phyloP scores from a whole-genome alignment of 2,113 vertebrate genomes.

The Labeo rohita region DNA sequence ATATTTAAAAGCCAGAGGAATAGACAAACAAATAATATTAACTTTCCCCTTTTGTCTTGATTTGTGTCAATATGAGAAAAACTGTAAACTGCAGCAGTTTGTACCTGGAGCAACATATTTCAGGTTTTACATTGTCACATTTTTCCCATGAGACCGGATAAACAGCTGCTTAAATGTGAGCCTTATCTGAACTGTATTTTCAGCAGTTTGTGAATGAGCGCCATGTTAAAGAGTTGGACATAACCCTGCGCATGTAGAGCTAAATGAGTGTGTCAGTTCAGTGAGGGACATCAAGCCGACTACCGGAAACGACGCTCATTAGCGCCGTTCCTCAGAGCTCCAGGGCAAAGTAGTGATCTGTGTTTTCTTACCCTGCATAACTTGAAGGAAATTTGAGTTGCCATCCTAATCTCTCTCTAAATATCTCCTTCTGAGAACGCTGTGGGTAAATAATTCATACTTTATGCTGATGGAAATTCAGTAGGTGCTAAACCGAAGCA shows the following conservation, averaged over 20 bases:
- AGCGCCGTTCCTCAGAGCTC: neutral
- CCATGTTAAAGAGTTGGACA: neutral
- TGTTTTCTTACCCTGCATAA: constrained; percentile 2
- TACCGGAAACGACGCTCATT: neutral
- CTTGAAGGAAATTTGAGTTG: constrained; percentile 9
- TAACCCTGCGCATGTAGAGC: neutral
- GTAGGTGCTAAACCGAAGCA: neutral
- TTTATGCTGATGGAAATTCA: constrained; percentile 15
- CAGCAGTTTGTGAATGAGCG: neutral
- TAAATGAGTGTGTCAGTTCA: neutral
- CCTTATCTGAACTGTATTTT: neutral
- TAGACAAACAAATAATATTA: too few relatives aligned
- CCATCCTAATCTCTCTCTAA: neutral
- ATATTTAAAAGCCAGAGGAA: too few relatives aligned
- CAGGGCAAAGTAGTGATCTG: neutral
- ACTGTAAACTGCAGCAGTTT: neutral
- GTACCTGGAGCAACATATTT: neutral
- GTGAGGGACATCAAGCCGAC: neutral
- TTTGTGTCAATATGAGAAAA: neutral
- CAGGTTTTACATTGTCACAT: too few relatives aligned
- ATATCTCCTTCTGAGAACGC: neutral
- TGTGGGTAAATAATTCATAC: neutral
- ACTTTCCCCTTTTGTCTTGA: neutral
- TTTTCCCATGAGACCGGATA: neutral
- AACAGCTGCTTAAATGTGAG: neutral